Conservation (phyloP, 2,888 invertebrate genomes). For the Litoditis marina region DNA sequence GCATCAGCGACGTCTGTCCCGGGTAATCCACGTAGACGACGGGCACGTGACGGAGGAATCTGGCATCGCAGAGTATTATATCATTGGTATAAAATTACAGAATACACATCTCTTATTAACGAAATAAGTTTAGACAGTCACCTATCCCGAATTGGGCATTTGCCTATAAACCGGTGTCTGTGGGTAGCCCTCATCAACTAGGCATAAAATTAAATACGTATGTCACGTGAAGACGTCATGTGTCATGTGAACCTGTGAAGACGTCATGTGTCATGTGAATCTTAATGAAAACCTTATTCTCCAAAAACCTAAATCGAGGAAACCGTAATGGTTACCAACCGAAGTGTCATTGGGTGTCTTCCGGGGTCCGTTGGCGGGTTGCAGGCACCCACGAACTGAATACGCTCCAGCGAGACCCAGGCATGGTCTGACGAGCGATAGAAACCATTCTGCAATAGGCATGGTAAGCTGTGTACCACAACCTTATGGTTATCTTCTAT, state of each 20-base stretch:
- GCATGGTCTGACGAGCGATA: constrained; percentile 87
- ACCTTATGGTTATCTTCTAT: no score
- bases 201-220: no score
- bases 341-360: constrained; percentile 66
- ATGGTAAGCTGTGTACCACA: no score
- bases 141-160: no score
- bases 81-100: neutral
- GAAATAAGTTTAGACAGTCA: no score
- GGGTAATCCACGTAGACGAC: constrained; percentile 99
- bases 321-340: constrained; percentile 13
- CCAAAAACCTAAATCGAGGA: neutral
- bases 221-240: no score
- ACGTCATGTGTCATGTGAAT: neutral
- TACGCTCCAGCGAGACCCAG: constrained; percentile 93
- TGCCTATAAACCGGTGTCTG: no score
- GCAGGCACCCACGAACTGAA: constrained; percentile 98
- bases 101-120: no score
- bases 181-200: no score
- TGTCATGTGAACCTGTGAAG: no score
- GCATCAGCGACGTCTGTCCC: constrained; percentile 88
- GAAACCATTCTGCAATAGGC: constrained; percentile 70
- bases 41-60: constrained; percentile 81
- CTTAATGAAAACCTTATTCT: neutral
- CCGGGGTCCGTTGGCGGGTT: constrained; percentile 99
- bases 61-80: constrained; percentile 43